These are phyloP conservation scores for Trissolcus brochymenae DNA, from an alignment of 2,888 invertebrate species.

Conservation along the genomic window DNA sequence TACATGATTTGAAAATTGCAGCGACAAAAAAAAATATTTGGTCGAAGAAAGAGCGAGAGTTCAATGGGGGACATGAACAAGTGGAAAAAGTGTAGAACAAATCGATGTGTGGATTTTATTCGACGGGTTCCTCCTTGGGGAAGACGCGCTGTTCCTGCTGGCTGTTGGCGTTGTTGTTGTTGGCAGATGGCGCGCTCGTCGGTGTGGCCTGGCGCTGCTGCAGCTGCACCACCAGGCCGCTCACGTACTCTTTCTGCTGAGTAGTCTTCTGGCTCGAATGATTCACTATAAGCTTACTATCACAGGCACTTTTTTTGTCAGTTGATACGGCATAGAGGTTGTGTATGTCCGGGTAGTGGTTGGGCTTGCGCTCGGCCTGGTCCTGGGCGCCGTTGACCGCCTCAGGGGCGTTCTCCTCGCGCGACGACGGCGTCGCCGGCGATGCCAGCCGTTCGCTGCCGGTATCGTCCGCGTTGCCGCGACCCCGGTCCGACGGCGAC, in stretches of 20 bases:
- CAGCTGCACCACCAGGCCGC: constrained; percentile 73
- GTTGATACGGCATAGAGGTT: constrained; percentile 75
- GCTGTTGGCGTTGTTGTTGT: constrained; percentile 56
- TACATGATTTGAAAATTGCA: too few species aligned
- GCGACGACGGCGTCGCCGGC: constrained; percentile 70
- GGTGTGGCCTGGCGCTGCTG: constrained; percentile 68
- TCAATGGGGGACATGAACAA: not conserved
- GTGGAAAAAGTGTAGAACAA: constrained; percentile 9
- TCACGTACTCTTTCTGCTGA: constrained; percentile 68
- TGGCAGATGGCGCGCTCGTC: constrained; percentile 46
- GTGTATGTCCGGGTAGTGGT: constrained; percentile 74
- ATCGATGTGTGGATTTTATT: constrained; percentile 62
- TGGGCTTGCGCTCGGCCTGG: constrained; percentile 58
- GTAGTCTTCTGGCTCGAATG: constrained; percentile 75
- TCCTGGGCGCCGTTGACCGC: constrained; percentile 68
- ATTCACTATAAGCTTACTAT: constrained; percentile 77
- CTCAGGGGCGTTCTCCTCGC: constrained; percentile 70
- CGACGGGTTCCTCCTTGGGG: constrained; percentile 74
- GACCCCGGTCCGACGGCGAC: constrained; percentile 71
- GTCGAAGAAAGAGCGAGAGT: too few species aligned
- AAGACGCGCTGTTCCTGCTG: constrained; percentile 66
- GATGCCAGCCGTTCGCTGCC: constrained; percentile 72
- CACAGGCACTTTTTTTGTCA: constrained; percentile 78
- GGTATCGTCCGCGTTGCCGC: constrained; percentile 63
- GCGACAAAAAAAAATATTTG: too few species aligned